Evolutionary conservation across 2,888 invertebrate genomes (phyloP).

Genomic region (Prosopocoilus inquinatus): DNA sequence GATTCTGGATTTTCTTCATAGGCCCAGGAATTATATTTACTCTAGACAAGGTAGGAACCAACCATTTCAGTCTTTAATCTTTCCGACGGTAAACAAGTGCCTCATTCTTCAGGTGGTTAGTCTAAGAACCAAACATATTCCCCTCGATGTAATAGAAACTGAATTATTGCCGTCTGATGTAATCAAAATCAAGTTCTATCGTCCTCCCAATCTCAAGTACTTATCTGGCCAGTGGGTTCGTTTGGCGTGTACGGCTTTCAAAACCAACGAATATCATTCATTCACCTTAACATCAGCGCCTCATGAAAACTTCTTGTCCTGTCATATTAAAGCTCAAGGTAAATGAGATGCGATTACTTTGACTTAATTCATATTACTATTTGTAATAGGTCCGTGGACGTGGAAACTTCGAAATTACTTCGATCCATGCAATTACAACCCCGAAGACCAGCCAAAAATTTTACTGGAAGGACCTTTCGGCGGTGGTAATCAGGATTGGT

Average conservation of each 20-base stretch:
- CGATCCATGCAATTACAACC: slow-evolving; percentile 87
- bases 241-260: slow-evolving; percentile 85
- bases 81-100: background rate
- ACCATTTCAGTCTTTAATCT: background rate
- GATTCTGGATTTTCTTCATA: slow-evolving; percentile 93
- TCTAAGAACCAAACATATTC: slow-evolving; percentile 85
- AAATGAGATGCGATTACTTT: slow-evolving; percentile 8
- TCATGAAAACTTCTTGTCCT: slow-evolving; percentile 90
- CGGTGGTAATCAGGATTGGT: slow-evolving; percentile 98
- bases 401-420: slow-evolving; percentile 95
- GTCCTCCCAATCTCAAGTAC: slow-evolving; percentile 93
- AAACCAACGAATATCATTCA: slow-evolving; percentile 89
- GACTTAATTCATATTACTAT: background rate
- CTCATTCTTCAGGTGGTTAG: slow-evolving; percentile 71
- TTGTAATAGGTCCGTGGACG: slow-evolving; percentile 81
- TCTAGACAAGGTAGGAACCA: slow-evolving; percentile 76
- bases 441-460: slow-evolving; percentile 82
- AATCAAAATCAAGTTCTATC: slow-evolving; percentile 90
- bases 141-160: slow-evolving; percentile 89
- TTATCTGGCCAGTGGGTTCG: slow-evolving; percentile 94
- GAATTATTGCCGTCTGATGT: slow-evolving; percentile 92
- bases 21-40: slow-evolving; percentile 88
- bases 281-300: slow-evolving; percentile 95
- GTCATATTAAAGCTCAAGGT: slow-evolving; percentile 86
- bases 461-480: slow-evolving; percentile 95